Evolutionary conservation across 2,888 invertebrate genomes (phyloP), one percentile per base, ranked within the genome.

Genomic region (Caenorhabditis zanzibari): DNA sequence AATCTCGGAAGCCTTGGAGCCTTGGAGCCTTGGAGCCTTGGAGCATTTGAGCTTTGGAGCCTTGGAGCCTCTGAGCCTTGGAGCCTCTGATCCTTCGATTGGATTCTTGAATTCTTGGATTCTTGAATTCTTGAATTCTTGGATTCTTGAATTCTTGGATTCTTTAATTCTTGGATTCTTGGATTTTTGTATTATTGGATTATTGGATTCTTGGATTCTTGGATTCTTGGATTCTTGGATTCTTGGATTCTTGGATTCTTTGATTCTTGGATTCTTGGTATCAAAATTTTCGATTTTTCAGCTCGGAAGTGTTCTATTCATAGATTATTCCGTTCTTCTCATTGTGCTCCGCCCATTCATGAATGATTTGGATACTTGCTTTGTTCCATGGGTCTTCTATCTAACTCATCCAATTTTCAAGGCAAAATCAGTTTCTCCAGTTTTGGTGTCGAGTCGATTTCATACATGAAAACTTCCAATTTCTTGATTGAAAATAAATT

Each of bases 321-420:
- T 47, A 26, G 14, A 58, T 1, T 41, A 41, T 26, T 41, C 58
- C 12, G 26, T 28, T 1, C 47, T 58, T 10, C 26, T 59, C 32
- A 47, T 71, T 2, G 58, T 47, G 0, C 24, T 71, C 10, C 71
- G 71, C 6, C 71, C 71, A 32, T 71, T 71, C 19, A 47, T 44
- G 22, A 71, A 71, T 22, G 71, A 71, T 10, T 47, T 58, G 19
- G 58, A 71, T 9, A 59, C 59, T 0, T 58, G 58, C 28, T 9
- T 71, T 7, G 59, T 47, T 2, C 71, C 71, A 4, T 71, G 71
- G 71, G 26, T 71, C 22, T 41, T 71, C 28, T 71, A 59, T n/a
- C 32, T 59, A 0, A 41, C 59, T 35, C 71, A 71, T 59, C 71
- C 71, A 0, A 58, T 32, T 10, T 71, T 71, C 32, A 58, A 22